Evolutionary conservation across 1,140 invertebrate genomes (phyloP).

Genomic region (Atta colombica): DNA sequence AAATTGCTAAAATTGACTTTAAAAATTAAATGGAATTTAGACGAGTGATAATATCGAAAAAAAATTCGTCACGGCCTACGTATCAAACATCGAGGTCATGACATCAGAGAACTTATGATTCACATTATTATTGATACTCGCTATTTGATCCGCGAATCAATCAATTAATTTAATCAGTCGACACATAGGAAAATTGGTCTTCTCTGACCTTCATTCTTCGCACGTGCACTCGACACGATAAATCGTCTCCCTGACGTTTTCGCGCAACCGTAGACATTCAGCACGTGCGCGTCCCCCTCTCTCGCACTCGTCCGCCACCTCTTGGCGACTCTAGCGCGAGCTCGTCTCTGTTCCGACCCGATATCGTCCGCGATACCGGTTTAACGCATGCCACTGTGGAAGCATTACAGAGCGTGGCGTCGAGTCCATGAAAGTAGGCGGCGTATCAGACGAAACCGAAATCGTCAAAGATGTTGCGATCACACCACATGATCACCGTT

Average conservation of each 20-base stretch:
- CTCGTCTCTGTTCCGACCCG: neutral
- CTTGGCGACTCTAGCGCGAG: neutral
- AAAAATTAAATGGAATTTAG: neutral
- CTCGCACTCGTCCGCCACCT: neutral
- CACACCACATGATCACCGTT: neutral
- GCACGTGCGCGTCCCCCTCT: slow-evolving; percentile 13
- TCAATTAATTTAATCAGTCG: slow-evolving; percentile 6
- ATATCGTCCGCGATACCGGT: slow-evolving; percentile 31
- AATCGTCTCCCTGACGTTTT: neutral
- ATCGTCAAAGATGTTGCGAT: slow-evolving; percentile 21
- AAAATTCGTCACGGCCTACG: neutral
- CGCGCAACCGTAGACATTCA: neutral
- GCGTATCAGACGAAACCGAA: neutral
- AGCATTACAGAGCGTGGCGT: neutral
- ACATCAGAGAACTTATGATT: neutral
- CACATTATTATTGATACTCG: neutral
- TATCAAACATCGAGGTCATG: neutral
- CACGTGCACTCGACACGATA: neutral
- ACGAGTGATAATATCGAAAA: neutral
- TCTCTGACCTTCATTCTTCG: neutral
- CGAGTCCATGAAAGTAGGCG: slow-evolving; percentile 9
- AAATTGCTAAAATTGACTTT: neutral
- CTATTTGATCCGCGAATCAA: neutral
- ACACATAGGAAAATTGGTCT: neutral
- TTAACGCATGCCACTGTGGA: slow-evolving; percentile 37